These are phyloP conservation scores for Turnix velox DNA, from an alignment of 2,113 vertebrate species.

Conservation along the genomic window DNA sequence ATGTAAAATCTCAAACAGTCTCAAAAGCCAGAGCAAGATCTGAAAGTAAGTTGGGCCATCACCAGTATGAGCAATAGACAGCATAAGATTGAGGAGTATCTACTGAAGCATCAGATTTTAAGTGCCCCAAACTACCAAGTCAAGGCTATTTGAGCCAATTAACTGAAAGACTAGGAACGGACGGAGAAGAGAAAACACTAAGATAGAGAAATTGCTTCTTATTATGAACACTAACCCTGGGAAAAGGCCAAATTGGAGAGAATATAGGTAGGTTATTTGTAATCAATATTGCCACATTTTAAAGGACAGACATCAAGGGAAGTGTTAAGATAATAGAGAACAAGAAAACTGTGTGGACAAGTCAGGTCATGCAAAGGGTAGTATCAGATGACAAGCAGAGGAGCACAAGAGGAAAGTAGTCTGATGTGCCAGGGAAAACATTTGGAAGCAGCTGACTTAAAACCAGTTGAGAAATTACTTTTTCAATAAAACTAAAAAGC, in stretches of 20 bases:
- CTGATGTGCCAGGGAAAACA: neutral
- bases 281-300: neutral
- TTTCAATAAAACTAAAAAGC: neutral
- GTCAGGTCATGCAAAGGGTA: neutral
- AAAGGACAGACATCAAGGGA: neutral
- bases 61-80: fast-evolving
- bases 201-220: neutral
- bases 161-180: neutral
- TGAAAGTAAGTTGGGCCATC: neutral
- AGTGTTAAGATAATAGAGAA: neutral
- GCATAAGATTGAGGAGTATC: fast-evolving
- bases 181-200: neutral
- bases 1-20: neutral
- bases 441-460: neutral
- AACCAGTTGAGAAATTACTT: neutral
- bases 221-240: neutral
- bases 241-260: neutral
- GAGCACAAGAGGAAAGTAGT: neutral
- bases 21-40: neutral
- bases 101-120: neutral
- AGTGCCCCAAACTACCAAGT: neutral
- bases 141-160: neutral
- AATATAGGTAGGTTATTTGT: neutral
- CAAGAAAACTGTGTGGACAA: neutral
- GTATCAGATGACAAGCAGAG: neutral